Percentiles rank a stretch among this genome's conserved stretches.
Conservation (phyloP, 2,113 vertebrate genomes). For the Campylorhamphus procurvoides region DNA sequence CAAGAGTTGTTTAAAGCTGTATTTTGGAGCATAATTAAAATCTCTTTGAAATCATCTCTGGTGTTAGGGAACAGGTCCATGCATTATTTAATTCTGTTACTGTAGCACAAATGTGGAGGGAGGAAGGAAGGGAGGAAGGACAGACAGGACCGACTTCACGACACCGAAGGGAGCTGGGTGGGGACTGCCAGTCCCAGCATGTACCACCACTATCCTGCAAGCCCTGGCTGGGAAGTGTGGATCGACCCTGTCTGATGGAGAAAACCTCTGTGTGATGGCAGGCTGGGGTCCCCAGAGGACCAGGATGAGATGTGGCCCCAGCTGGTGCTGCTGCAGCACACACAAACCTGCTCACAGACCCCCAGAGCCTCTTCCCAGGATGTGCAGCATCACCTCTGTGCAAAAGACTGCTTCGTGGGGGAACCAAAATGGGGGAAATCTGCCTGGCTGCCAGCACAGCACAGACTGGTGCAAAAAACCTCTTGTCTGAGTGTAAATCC, state of each 20-base stretch:
- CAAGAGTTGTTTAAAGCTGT: slow-evolving; percentile 31
- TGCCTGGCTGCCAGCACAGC: neutral
- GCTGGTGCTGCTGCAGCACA: neutral
- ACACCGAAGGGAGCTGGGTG: neutral
- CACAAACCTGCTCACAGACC: neutral
- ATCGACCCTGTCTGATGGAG: neutral
- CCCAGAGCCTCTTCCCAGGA: neutral
- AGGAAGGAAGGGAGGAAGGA: neutral
- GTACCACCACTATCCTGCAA: neutral
- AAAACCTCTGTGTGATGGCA: neutral
- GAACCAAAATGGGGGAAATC: neutral
- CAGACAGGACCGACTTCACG: neutral
- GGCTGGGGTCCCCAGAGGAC: neutral
- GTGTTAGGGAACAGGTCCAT: slow-evolving; percentile 34
- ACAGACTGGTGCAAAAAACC: neutral
- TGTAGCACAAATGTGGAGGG: neutral
- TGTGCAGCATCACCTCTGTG: neutral
- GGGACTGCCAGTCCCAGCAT: neutral
- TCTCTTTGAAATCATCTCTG: neutral
- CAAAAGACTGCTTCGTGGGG: slow-evolving; percentile 4
- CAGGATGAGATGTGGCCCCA: neutral
- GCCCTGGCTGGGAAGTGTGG: neutral
- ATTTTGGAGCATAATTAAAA: slow-evolving; percentile 58
- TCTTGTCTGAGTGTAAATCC: neutral
- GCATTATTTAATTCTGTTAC: slow-evolving; percentile 19